phyloP scores from a whole-genome alignment of 2,797 vertebrate genomes.

The Philypnodon macrostomus region DNA sequence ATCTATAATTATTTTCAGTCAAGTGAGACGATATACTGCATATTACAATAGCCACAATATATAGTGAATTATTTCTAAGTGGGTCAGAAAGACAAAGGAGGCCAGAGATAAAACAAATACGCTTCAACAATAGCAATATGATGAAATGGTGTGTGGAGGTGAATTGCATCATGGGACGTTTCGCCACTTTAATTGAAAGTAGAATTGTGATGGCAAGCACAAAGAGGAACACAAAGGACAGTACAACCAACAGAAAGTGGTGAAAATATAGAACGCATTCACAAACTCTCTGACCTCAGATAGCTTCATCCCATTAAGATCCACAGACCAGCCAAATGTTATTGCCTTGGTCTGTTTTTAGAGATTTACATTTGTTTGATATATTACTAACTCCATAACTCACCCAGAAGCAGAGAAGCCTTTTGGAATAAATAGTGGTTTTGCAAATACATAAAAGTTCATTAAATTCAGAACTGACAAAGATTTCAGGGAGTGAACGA shows the following conservation, averaged over 20 bases:
- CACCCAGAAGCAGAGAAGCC: slow-evolving; percentile 1
- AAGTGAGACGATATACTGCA: too few species aligned
- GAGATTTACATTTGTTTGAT: too few species aligned
- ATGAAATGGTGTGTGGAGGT: slow-evolving; percentile 12
- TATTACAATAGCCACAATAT: too few species aligned
- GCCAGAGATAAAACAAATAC: slow-evolving; percentile 17
- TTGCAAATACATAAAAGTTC: not conserved
- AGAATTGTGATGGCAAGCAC: not conserved
- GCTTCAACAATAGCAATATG: not conserved
- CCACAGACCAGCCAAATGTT: not conserved
- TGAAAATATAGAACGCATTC: not conserved
- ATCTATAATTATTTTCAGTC: too few species aligned
- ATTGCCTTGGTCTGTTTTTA: not conserved
- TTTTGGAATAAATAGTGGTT: slow-evolving; percentile 13
- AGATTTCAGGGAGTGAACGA: too few species aligned
- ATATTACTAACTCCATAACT: too few species aligned
- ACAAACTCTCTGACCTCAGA: slow-evolving; percentile 1
- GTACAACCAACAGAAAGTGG: not conserved
- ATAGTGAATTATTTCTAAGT: slow-evolving; percentile 9
- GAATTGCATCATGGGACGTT: slow-evolving; percentile 15
- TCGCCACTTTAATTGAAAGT: slow-evolving; percentile 12
- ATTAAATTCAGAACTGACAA: not conserved
- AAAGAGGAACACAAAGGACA: not conserved
- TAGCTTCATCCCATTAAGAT: not conserved
- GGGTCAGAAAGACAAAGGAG: slow-evolving; percentile 1